These are phyloP conservation scores for Pipistrellus kuhlii DNA, from an alignment of 2,797 vertebrate genomes.

Conservation along the genomic window DNA sequence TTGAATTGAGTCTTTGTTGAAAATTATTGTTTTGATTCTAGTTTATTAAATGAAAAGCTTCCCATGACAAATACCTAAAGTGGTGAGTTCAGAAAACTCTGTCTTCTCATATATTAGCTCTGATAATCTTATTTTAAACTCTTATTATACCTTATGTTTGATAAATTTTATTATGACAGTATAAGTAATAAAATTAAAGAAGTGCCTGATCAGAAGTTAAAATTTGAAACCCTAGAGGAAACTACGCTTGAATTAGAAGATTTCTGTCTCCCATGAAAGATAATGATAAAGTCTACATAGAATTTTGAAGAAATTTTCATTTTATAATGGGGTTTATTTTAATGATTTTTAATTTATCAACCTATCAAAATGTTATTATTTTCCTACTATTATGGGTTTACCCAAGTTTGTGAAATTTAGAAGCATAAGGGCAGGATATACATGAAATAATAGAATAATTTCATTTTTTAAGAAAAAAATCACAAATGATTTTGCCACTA, in stretches of 20 bases:
- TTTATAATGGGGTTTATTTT: background rate
- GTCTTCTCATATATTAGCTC: slow-evolving; percentile 23
- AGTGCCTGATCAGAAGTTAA: background rate
- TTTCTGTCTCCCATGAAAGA: slow-evolving; percentile 32
- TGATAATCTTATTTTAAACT: slow-evolving; percentile 15
- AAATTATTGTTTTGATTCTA: slow-evolving; percentile 56
- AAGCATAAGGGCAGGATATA: background rate
- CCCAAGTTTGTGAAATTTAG: background rate
- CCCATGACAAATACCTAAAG: background rate
- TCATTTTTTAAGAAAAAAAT: background rate
- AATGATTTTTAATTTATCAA: background rate
- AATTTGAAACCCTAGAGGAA: background rate
- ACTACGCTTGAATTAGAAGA: slow-evolving; percentile 17
- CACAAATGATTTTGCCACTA: background rate
- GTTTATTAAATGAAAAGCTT: slow-evolving; percentile 23
- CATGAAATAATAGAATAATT: background rate
- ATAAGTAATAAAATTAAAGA: slow-evolving; percentile 39
- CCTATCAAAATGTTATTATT: slow-evolving; percentile 8
- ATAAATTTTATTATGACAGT: background rate
- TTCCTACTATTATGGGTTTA: background rate
- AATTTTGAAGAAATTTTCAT: slow-evolving; percentile 19
- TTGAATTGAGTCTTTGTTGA: slow-evolving; percentile 72
- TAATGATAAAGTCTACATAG: slow-evolving; percentile 32
- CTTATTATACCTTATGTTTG: slow-evolving; percentile 7
- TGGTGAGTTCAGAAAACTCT: background rate